Evolutionary conservation across 35 echinoderm and acorn worm species (phyloP).

Genomic region (Stichopus chloronotus): DNA sequence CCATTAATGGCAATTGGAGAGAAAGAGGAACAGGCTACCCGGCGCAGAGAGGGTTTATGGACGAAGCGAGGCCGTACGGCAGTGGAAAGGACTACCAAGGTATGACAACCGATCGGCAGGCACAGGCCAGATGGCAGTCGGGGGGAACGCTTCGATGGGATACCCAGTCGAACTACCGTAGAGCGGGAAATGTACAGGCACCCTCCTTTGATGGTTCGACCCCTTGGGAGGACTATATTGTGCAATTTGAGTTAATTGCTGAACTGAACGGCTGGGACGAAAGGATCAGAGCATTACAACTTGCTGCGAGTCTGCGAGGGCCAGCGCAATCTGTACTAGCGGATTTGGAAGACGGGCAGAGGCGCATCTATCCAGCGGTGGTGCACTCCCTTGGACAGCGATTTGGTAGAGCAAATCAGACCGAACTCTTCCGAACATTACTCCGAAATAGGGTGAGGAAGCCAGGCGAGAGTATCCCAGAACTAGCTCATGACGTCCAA

Average conservation of each 20-base stretch:
- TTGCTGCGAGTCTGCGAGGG: not conserved
- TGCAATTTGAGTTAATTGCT: no score
- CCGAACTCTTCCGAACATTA: slow-evolving; percentile 11
- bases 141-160: no score
- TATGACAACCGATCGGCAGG: no score
- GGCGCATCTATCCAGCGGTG: not conserved
- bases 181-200: no score
- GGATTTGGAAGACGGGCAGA: not conserved
- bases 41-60: not conserved
- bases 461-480: slow-evolving; percentile 11
- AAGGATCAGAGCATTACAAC: not conserved
- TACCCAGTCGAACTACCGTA: no score
- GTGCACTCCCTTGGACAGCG: not conserved
- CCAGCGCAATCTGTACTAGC: no score
- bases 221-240: not conserved
- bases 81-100: no score
- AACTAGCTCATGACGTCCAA: slow-evolving; percentile 23
- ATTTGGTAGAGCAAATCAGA: slow-evolving; percentile 40
- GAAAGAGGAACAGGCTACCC: no score
- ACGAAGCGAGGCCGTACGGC: not conserved
- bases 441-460: not conserved
- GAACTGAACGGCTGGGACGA: no score
- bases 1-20: no score
- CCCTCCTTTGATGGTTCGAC: not conserved
- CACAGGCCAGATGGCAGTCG: no score